phyloP scores from a whole-genome alignment of 2,888 invertebrate genomes.

The Apodemia zela region DNA sequence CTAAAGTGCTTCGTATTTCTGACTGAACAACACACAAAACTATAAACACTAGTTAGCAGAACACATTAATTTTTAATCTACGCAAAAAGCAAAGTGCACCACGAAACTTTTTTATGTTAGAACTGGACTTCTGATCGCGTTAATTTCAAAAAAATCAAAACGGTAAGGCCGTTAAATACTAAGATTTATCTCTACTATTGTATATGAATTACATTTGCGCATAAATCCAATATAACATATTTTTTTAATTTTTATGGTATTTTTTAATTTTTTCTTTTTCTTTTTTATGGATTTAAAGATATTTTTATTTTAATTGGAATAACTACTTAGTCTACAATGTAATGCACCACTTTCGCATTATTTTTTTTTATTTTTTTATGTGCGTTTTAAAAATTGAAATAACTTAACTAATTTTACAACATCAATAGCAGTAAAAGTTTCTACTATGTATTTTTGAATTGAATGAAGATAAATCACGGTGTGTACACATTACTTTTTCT shows the following conservation, averaged over 20 bases:
- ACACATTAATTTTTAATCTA: neutral
- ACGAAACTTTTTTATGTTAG: neutral
- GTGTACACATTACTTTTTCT: slow-evolving; percentile 79
- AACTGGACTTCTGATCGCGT: neutral
- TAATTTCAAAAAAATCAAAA: neutral
- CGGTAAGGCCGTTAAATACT: neutral
- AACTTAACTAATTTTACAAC: slow-evolving; percentile 55
- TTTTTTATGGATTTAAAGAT: slow-evolving; percentile 11
- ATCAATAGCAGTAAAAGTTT: slow-evolving; percentile 49
- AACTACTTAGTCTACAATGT: slow-evolving; percentile 5
- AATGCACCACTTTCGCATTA: slow-evolving; percentile 22
- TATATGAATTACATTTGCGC: slow-evolving; percentile 10
- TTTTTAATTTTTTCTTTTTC: slow-evolving; percentile 26
- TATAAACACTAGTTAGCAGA: neutral
- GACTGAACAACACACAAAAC: too few relatives aligned
- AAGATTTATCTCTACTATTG: slow-evolving; percentile 3
- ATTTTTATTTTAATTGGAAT: slow-evolving; percentile 10
- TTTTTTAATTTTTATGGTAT: slow-evolving; percentile 24
- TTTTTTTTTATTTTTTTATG: slow-evolving; percentile 60
- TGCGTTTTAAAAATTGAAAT: slow-evolving; percentile 45
- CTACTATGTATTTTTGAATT: slow-evolving; percentile 29
- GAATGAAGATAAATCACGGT: slow-evolving; percentile 40
- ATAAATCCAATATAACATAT: slow-evolving; percentile 20
- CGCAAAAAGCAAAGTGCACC: slow-evolving; percentile 1
- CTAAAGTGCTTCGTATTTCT: too few relatives aligned